Evolutionary conservation across 2,113 vertebrate species (phyloP).

Genomic region (Epinephelus fuscoguttatus): DNA sequence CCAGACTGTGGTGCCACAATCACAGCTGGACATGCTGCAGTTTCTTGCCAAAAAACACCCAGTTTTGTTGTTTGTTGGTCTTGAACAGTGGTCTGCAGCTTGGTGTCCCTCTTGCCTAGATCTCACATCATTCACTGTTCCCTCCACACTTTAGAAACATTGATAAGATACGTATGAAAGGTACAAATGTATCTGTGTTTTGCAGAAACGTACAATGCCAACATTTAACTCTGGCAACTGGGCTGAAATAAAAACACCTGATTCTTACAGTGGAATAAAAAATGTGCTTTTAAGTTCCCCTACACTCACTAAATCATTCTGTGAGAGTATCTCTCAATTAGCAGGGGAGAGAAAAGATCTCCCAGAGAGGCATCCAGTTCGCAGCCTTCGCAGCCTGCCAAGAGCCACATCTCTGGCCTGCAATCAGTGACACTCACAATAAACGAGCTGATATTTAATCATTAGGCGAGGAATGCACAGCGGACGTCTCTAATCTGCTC

Average conservation of each 20-base stretch:
- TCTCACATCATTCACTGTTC: too few species aligned
- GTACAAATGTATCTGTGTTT: too few species aligned
- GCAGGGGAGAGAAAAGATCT: conserved; percentile 18
- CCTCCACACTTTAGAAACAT: too few species aligned
- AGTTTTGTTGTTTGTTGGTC: too few species aligned
- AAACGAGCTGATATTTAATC: conserved; percentile 77
- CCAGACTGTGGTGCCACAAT: too few species aligned
- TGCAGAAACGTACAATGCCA: too few species aligned
- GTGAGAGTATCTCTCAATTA: conserved; percentile 29
- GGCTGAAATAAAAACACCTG: background rate
- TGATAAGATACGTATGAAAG: too few species aligned
- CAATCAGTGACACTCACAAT: conserved; percentile 77
- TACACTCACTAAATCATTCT: background rate
- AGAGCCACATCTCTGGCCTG: conserved; percentile 66
- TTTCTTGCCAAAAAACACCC: too few species aligned
- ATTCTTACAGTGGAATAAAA: background rate
- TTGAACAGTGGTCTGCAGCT: too few species aligned
- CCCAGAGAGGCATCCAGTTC: conserved; percentile 16
- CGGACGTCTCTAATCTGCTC: conserved; percentile 74
- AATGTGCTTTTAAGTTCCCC: background rate
- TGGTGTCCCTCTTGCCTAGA: too few species aligned
- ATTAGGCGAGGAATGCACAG: conserved; percentile 68
- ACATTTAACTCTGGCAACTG: too few species aligned
- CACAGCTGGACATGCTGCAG: too few species aligned
- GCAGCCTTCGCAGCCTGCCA: conserved; percentile 52